A percentile compares a stretch with the other conserved stretches of the same genome.
Conservation (phyloP, 2,113 vertebrate genomes). For the Protomyctophum bolini region DNA sequence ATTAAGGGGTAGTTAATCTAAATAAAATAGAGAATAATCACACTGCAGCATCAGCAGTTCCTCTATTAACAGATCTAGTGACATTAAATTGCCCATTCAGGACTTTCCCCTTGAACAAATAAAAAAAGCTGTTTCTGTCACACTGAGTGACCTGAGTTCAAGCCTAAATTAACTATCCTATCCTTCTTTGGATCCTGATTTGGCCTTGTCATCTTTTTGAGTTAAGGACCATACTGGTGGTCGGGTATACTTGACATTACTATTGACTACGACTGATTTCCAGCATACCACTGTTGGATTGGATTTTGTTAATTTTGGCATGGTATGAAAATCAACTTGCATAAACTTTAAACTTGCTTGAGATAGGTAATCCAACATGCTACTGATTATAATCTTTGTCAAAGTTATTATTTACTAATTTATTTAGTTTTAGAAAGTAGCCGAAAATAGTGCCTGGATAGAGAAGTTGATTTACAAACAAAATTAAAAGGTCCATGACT, state of each 20-base stretch:
- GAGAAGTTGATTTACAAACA: too few species aligned
- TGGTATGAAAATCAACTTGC: too few species aligned
- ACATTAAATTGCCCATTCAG: conserved; percentile 75
- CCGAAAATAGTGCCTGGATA: too few species aligned
- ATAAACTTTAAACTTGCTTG: too few species aligned
- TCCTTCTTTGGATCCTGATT: conserved; percentile 6
- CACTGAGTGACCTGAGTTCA: conserved; percentile 43
- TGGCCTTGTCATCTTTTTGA: not conserved
- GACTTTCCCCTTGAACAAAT: conserved; percentile 61
- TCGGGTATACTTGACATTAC: conserved; percentile 1
- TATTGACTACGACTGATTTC: not conserved
- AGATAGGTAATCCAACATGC: too few species aligned
- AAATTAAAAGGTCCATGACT: too few species aligned
- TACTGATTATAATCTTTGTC: too few species aligned
- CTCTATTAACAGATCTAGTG: conserved; percentile 57
- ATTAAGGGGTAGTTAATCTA: conserved; percentile 76
- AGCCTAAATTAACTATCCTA: conserved; percentile 37
- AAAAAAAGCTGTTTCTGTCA: conserved; percentile 55
- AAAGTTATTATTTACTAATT: too few species aligned
- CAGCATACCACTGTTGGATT: too few species aligned
- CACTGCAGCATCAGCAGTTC: conserved; percentile 73
- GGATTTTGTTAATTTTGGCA: too few species aligned
- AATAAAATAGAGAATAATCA: conserved; percentile 71
- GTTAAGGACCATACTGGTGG: too few species aligned
- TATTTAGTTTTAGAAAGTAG: too few species aligned